Evolutionary conservation across 2,113 vertebrate genomes (phyloP), one percentile per base, ranked within the genome.

Genomic region (Gallinago undulata): DNA sequence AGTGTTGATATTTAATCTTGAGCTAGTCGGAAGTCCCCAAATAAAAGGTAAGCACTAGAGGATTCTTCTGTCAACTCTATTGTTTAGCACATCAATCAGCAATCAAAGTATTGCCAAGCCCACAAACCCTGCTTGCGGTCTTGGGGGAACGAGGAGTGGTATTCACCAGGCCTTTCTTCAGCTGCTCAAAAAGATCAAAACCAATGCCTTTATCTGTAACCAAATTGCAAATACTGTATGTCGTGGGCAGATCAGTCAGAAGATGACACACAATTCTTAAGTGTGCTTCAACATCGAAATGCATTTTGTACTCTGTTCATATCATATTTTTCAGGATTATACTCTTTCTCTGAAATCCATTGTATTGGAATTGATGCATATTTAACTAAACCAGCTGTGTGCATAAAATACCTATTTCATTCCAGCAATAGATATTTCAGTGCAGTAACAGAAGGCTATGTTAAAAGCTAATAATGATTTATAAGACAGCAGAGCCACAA

Each of bases 241-340:
- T 39, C 86, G 37, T 17, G 7, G 23, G 18, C 41, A 85, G 28
- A 47, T 63, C 41, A 81, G 68, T 39, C 60, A 86, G 84, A 84
- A 94, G 60, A 75, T 56, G 56, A 69, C 43, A 59, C 47, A 67
- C 18, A 67, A n/a, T 17, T 72, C 9, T 27, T 66, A n/a, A 0
- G 0, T 35, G 14, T 6, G 3, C 27, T 87, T 77, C 76, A 78
- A 50, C 37, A 79, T 13, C 1, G 1, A 69, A 50, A 83, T 27
- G 19, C 5, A 25, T 66, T 94, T 80, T 76, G 15, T 47, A 70
- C 7, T 53, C 0, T 0, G 21, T 5, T 43, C 27, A 33, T n/a
- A 33, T 28, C 11, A 17, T 14, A 10, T 35, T 78, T 91, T 70
- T 76, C 77, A 89, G 57, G 33, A 60, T 59, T 10, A 19, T 64